Base-by-base conservation (phyloP, 2,888 invertebrate species). In the Brachylomia viminalis region DNA sequence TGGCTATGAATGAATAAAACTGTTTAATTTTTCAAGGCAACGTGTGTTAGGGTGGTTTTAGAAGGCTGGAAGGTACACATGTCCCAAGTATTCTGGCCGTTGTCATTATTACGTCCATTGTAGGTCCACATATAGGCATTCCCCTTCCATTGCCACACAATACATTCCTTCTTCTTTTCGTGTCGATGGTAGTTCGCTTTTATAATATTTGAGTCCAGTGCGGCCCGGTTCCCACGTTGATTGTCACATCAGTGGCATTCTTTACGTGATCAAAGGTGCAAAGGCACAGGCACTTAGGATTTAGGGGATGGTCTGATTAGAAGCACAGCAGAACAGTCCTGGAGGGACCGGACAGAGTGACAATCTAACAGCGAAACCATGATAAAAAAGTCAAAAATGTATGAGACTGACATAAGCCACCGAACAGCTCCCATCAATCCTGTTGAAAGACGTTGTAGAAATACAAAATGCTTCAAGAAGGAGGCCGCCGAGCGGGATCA, bases 1-100 rank as follows among this genome's bases (percentile, higher is more conserved):
- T 79, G 74, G 72, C 61, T 73, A 27, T 89, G 86, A 90, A 89
- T 90, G 88, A 89, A 84, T 78, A 77, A 89, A 71, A 45, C 59
- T 64, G 70, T 77, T 89, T 68, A 89, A 90, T 87, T 87, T 87
- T 88, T 87, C 71, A 90, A 82, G 64, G 66, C 27, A 59, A 68
- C 17, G 56, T 54, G 15, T 30, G 54, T 70, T 64, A 56, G 65
- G 76, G 66, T 52, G 58, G 49, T 38, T 80, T 65, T 61, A 69
- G 64, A 69, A 52, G 27, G 49, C 5, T 42, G 47, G 15, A 2
- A 17, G 23, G 27, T 59, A n/a, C 13, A 27, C 13, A 45, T 56
- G 45, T 17, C 6, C 4, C 17, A n/a, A 52, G 2, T 20, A 11
- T 15, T 49, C 54, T n/a, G 5, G 5, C n/a, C n/a, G 1, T 7